A percentile compares a stretch with the other conserved stretches of the same genome.
phyloP scores from a whole-genome alignment of 1,140 invertebrate species.

The Thrips palmi region DNA sequence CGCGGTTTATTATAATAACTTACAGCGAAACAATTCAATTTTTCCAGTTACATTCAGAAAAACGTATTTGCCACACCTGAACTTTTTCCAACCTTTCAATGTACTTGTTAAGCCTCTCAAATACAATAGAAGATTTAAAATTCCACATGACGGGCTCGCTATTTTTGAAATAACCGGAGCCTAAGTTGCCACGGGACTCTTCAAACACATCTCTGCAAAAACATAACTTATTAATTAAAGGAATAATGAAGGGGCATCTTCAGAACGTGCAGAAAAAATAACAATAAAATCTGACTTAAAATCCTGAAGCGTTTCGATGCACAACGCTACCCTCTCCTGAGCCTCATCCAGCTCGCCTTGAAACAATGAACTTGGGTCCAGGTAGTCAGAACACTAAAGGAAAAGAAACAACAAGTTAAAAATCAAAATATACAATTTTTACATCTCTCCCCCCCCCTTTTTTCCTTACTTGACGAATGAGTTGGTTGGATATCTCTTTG shows the following conservation, averaged over 20 bases:
- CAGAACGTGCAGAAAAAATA: background rate
- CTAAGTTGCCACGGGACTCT: slow-evolving; percentile 32
- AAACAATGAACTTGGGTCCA: slow-evolving; percentile 43
- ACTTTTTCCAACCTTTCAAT: slow-evolving; percentile 35
- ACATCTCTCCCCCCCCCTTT: slow-evolving; percentile 12
- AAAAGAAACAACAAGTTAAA: background rate
- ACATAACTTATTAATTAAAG: slow-evolving; percentile 3
- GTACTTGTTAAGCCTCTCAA: slow-evolving; percentile 47
- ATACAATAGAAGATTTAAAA: slow-evolving; percentile 50
- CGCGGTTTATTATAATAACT: slow-evolving; percentile 5
- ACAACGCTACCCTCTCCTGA: slow-evolving; percentile 27
- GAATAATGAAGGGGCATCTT: background rate
- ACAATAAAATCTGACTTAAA: slow-evolving; percentile 20
- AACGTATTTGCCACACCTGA: slow-evolving; percentile 21
- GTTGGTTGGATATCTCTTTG: slow-evolving; percentile 54
- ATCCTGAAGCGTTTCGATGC: slow-evolving; percentile 27
- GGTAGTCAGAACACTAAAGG: slow-evolving; percentile 17
- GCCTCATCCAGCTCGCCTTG: slow-evolving; percentile 49
- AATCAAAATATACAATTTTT: background rate
- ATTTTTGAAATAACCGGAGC: slow-evolving; percentile 30
- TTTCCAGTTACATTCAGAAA: background rate
- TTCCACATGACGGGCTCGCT: slow-evolving; percentile 40
- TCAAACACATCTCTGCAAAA: slow-evolving; percentile 25
- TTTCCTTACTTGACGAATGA: slow-evolving; percentile 41
- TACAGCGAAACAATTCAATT: too few species aligned